Evolutionary conservation across 2,888 invertebrate species (phyloP), one percentile per base, ranked within the genome.

Genomic region (Lasius fuliginosus): DNA sequence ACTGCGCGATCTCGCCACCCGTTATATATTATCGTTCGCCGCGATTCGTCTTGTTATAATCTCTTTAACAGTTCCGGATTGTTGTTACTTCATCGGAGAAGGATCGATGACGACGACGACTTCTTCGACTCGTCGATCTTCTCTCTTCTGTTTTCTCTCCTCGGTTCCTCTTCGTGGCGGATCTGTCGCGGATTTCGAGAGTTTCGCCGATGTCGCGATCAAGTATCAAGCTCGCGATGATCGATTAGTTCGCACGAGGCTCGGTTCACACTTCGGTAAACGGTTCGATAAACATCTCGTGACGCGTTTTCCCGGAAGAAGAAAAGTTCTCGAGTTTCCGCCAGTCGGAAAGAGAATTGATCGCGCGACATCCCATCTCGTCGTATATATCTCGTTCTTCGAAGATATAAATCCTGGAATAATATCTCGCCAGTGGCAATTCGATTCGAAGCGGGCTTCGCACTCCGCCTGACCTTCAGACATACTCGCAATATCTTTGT

Each of bases 161-260:
- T 36, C 30, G 0, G 9, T 42, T 71, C 18, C 23, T 46, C 60
- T 71, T 81, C 33, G 18, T 60, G 15, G 12, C 27, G 18, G 77
- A 77, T 76, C 36, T 30, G 15, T 65, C 49, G 62, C 46, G 23
- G n/a, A 75, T 40, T 67, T 62, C 27, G 30, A 60, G 5, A 49
- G 4, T 33, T 53, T 27, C 58, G 49, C 3, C 56, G 23, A 9
- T 11, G 33, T 18, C 49, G 30, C 73, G n/a, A 74, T 30, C 9
- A 18, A 74, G 6, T 42, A 30, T 30, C n/a, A 27, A 40, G 67
- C 33, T 49, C 65, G 65, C 65, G 40, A 30, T 27, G 53, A 67
- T 76, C 67, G 53, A 76, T 67, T 53, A 11, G 27, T 53, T 53
- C 68, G 65, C 23, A 75, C 27, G 68, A 68, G 40, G 15, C 56